phyloP scores from a whole-genome alignment of 1,140 invertebrate species.

The Heliconius melpomene region DNA sequence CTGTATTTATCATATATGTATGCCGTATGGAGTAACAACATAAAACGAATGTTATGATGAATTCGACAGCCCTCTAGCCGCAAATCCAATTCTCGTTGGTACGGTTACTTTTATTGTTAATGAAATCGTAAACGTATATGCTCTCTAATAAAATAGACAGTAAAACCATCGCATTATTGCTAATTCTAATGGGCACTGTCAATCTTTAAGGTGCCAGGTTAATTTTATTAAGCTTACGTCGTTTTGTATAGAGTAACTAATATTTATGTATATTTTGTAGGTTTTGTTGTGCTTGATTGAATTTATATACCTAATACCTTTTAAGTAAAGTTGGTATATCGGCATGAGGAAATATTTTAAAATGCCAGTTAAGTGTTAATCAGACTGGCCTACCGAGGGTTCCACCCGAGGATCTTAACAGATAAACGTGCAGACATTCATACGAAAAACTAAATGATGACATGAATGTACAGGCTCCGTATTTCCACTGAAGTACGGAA shows the following conservation, averaged over 20 bases:
- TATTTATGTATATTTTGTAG: too few relatives aligned
- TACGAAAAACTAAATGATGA: too few relatives aligned
- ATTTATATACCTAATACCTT: neutral
- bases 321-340: neutral
- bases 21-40: slow-evolving; percentile 7
- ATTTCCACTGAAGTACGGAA: too few relatives aligned
- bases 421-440: too few relatives aligned
- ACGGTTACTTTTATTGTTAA: slow-evolving; percentile 38
- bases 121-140: slow-evolving; percentile 36
- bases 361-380: too few relatives aligned
- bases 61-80: slow-evolving; percentile 32
- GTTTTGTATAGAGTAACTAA: neutral
- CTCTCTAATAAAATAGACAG: slow-evolving; percentile 40
- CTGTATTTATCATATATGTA: neutral
- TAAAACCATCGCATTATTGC: slow-evolving; percentile 33
- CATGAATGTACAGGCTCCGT: too few relatives aligned
- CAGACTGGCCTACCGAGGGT: too few relatives aligned
- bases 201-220: slow-evolving; percentile 28
- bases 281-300: too few relatives aligned
- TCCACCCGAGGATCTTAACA: too few relatives aligned
- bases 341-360: neutral
- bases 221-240: slow-evolving; percentile 16
- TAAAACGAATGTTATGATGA: slow-evolving; percentile 33
- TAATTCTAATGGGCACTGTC: slow-evolving; percentile 26
- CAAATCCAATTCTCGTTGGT: slow-evolving; percentile 34